Evolutionary conservation across 2,797 vertebrate species (phyloP).

Genomic region (Acanthis flammea): DNA sequence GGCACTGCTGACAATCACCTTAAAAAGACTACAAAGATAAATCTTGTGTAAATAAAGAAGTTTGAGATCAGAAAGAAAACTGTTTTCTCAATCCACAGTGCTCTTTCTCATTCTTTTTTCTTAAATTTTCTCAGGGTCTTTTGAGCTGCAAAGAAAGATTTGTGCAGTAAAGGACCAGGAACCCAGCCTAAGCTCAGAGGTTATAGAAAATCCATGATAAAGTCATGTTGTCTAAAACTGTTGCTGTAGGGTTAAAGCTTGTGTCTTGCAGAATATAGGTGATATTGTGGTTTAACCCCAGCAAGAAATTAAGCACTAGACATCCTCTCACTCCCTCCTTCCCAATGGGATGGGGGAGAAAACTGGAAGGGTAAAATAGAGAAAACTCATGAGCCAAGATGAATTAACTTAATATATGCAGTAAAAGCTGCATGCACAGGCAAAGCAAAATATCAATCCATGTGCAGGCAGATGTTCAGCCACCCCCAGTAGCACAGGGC

Average conservation of each 20-base stretch:
- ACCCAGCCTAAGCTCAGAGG: not conserved
- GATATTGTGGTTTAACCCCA: not conserved
- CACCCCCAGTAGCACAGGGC: rapidly evolving
- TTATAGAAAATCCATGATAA: not conserved
- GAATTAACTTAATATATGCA: not conserved
- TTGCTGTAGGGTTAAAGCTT: not conserved
- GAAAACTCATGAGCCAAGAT: not conserved
- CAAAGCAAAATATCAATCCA: not conserved
- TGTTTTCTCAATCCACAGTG: not conserved
- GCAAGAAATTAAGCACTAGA: not conserved
- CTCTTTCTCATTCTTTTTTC: not conserved
- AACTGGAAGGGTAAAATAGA: not conserved
- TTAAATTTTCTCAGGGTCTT: not conserved
- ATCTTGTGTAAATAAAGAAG: not conserved
- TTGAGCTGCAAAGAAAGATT: not conserved
- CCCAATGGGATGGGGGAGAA: not conserved
- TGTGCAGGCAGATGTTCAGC: not conserved
- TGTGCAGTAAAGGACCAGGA: not conserved
- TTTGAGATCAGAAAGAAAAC: not conserved
- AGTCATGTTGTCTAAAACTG: not conserved
- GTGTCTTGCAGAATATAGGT: not conserved
- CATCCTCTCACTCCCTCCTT: not conserved
- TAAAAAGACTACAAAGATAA: not conserved
- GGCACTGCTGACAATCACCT: not conserved
- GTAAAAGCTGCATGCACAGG: not conserved